phyloP scores from a whole-genome alignment of 2,113 vertebrate species.

The Sylvia atricapilla region DNA sequence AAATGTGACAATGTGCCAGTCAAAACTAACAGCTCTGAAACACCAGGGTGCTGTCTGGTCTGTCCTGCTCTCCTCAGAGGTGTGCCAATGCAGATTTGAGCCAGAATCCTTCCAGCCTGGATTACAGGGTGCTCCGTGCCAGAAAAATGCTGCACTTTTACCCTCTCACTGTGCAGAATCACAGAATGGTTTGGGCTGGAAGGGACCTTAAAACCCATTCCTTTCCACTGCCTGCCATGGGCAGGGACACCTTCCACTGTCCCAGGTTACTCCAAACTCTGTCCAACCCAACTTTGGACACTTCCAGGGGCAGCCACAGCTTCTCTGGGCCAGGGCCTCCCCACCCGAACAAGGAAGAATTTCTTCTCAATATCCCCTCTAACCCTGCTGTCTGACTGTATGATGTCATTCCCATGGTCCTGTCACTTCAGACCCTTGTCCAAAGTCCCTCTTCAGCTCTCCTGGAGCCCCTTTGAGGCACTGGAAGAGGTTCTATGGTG shows the following conservation, averaged over 20 bases:
- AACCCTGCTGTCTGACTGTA: neutral
- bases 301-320: neutral
- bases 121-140: accelerated
- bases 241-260: neutral
- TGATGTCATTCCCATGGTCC: neutral
- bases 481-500: neutral
- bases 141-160: neutral
- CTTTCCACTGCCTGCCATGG: neutral
- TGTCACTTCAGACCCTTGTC: neutral
- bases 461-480: neutral
- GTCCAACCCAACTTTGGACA: neutral
- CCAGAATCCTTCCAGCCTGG: neutral
- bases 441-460: neutral
- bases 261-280: neutral
- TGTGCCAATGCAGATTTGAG: neutral
- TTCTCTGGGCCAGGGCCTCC: neutral
- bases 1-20: accelerated
- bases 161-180: neutral
- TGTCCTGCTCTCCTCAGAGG: neutral
- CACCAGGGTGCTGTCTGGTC: neutral
- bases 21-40: neutral
- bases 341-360: neutral
- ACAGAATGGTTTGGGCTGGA: neutral
- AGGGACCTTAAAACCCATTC: neutral
- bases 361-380: neutral